These are phyloP conservation scores for Xenopus borealis DNA, from an alignment of 2,113 vertebrate genomes.

Conservation along the genomic window DNA sequence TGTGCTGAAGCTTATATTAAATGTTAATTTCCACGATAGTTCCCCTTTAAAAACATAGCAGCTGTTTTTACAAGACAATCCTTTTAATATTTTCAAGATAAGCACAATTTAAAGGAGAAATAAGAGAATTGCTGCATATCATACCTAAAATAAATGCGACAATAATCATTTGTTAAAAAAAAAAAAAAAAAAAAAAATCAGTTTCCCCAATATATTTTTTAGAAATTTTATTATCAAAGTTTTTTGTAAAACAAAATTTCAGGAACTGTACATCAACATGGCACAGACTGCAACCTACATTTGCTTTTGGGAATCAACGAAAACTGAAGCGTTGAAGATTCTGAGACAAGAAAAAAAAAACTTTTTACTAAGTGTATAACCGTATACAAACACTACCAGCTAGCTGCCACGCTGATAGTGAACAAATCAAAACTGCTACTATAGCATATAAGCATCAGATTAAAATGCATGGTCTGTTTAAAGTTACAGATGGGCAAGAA, in stretches of 20 bases:
- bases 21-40: no score
- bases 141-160: no score
- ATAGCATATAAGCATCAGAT: background rate
- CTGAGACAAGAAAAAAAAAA: conserved; percentile 62
- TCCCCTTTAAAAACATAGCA: no score
- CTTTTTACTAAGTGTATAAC: conserved; percentile 67
- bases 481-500: conserved; percentile 37
- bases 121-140: no score
- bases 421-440: conserved; percentile 55
- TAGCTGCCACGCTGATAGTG: conserved; percentile 66
- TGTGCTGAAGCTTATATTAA: no score
- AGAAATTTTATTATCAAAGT: conserved; percentile 91
- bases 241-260: conserved; percentile 82
- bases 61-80: no score
- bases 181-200: no score
- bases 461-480: conserved; percentile 60
- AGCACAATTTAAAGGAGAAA: no score
- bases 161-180: no score
- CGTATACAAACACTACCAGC: conserved; percentile 65
- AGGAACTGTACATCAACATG: conserved; percentile 82
- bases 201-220: background rate
- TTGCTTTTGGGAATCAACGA: conserved; percentile 58
- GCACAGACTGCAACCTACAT: conserved; percentile 74
- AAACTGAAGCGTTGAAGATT: conserved; percentile 65
- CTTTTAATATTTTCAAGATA: no score